Percentiles rank a stretch among this genome's conserved stretches.
These are phyloP conservation scores for Thumatha senex DNA, from an alignment of 2,888 invertebrate species.

Conservation along the genomic window DNA sequence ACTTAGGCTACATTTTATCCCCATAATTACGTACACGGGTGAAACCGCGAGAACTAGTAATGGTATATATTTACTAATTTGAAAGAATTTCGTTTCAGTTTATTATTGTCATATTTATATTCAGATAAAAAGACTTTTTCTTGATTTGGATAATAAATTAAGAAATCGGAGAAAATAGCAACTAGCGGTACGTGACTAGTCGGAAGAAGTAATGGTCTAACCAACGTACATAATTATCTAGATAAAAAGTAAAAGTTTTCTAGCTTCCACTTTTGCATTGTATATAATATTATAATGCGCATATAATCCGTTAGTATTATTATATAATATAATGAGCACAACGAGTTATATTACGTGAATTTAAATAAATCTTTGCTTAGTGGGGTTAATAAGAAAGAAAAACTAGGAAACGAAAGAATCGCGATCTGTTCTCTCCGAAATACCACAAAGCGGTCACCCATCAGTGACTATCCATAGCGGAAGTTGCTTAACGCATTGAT, in stretches of 20 bases:
- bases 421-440: no score
- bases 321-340: not conserved
- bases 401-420: no score
- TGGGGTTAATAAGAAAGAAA: no score
- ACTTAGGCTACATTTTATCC: no score
- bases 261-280: constrained; percentile 1
- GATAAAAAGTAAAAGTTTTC: constrained; percentile 5
- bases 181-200: not conserved
- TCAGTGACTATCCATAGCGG: no score
- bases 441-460: no score
- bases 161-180: not conserved
- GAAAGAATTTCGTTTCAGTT: no score
- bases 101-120: not conserved
- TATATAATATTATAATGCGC: not conserved
- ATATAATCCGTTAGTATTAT: not conserved
- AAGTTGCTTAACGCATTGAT: no score
- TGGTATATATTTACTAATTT: no score
- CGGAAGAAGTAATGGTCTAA: not conserved
- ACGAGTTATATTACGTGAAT: not conserved
- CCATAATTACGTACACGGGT: no score
- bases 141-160: not conserved
- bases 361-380: no score
- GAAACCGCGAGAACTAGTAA: no score
- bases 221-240: constrained; percentile 6
- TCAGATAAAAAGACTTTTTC: not conserved